Percentiles rank a stretch among this genome's conserved stretches.
Evolutionary conservation across 2,888 invertebrate genomes (phyloP).

Genomic region (Eupsilia transversa): DNA sequence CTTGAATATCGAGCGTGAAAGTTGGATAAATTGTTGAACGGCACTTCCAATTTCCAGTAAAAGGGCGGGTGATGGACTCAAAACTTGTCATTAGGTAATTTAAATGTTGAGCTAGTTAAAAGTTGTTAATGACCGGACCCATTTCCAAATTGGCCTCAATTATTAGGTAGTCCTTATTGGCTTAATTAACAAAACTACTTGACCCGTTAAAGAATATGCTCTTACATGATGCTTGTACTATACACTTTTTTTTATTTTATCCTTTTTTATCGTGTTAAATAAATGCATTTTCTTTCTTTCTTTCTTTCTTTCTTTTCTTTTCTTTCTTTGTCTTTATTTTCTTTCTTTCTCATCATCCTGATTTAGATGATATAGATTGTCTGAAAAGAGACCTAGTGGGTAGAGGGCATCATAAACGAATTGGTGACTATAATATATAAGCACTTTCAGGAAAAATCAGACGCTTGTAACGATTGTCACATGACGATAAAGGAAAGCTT

Average conservation of each 20-base stretch:
- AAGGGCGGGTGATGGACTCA: neutral
- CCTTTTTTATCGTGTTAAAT: too few species aligned
- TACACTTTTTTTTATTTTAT: too few species aligned
- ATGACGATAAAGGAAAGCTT: neutral
- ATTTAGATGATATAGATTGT: neutral
- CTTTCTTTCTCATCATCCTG: too few species aligned
- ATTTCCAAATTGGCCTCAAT: conserved; percentile 39
- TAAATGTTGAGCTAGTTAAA: conserved; percentile 38
- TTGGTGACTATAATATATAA: too few species aligned
- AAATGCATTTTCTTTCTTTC: too few species aligned
- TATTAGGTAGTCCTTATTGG: conserved; percentile 7
- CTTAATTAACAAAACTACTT: conserved; percentile 26
- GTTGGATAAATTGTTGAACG: neutral
- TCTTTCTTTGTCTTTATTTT: too few species aligned
- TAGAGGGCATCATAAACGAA: too few species aligned
- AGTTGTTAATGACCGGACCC: conserved; percentile 37
- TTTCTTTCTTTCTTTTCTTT: too few species aligned
- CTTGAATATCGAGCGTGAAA: conserved; percentile 6
- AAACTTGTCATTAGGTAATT: conserved; percentile 38
- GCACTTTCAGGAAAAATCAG: neutral
- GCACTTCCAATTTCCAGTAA: neutral
- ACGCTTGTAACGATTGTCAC: neutral
- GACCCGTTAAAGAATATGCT: neutral
- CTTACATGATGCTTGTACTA: too few species aligned
- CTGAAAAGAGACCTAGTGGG: too few species aligned